Base-by-base conservation (phyloP, 1,140 invertebrate genomes). In the Pararge aegeria region DNA sequence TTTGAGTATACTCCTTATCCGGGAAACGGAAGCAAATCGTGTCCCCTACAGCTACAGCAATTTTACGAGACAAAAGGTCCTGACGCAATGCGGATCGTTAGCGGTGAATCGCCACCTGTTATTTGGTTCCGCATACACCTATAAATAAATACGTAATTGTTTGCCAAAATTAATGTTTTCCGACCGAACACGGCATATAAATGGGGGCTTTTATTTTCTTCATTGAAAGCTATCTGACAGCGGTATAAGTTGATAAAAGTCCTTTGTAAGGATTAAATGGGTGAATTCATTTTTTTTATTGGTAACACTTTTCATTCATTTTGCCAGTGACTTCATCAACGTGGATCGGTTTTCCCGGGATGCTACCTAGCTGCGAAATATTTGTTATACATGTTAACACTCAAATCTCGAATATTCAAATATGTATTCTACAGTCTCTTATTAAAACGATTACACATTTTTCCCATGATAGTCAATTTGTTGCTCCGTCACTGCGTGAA, bases 71-170 rank as follows among this genome's bases (percentile, higher is more conserved):
- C 70, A 73, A 70, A 73, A 64, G 67, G 64, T 55, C 67, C 70
- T 67, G 70, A 69, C 70, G 70, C 70, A 73, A 70, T 73, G 70
- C 68, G 70, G 65, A 67, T 70, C 68, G 62, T 73, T 70, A 70
- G 64, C 62, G 56, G 55, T 53, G 59, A 65, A 58, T 64, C 51
- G 55, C 65, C 68, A 73, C 68, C 68, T 73, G 70, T 73, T 70
- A 64, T 68, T 67, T 56, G 66, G 69, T 68, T 66, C 65, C 61
- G 61, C 46, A 38, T 61, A 50, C 51, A 46, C 40, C 40, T 61
- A 61, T 61, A 55, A 46, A 61, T 61, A 54, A 61, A 59, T 59
- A 61, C 42, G 58, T 49, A 55, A 61, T 61, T 53, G 42, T 53
- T 40, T 18, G 51, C 2, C 20, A 18, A 27, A 58, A 54, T 19